Percentiles rank a stretch among this genome's conserved stretches.
Conservation (phyloP, 2,888 invertebrate genomes). For the Xestia c-nigrum region DNA sequence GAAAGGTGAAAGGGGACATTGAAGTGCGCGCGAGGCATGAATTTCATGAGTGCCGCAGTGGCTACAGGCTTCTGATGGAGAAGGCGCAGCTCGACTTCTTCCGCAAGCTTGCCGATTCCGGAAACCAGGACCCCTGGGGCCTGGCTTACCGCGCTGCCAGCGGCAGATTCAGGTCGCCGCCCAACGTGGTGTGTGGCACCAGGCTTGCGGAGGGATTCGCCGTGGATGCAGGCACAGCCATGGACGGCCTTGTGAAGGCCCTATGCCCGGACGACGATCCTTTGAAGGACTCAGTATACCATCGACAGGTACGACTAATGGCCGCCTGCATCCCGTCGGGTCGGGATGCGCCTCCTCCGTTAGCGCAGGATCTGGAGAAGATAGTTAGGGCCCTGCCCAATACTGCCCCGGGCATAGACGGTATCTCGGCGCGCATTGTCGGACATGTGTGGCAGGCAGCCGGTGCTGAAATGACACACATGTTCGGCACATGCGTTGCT, state of each 20-base stretch:
- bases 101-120: no score
- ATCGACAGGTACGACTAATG: slow-evolving; percentile 49
- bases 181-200: slow-evolving; percentile 48
- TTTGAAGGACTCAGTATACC: slow-evolving; percentile 50
- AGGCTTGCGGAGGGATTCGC: slow-evolving; percentile 32
- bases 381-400: not conserved
- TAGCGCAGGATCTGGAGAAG: not conserved
- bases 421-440: not conserved
- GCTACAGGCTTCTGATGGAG: no score
- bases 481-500: not conserved
- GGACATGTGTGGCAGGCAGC: not conserved
- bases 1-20: no score
- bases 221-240: slow-evolving; percentile 41
- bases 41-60: no score
- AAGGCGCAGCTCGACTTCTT: no score
- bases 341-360: slow-evolving; percentile 40
- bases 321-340: slow-evolving; percentile 60
- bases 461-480: not conserved
- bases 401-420: not conserved
- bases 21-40: no score
- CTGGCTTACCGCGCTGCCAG: slow-evolving; percentile 25
- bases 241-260: slow-evolving; percentile 28
- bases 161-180: slow-evolving; percentile 54
- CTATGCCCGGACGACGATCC: slow-evolving; percentile 70
- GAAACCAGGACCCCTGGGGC: no score